Percentiles rank a stretch among this genome's conserved stretches.
Evolutionary conservation across 2,888 invertebrate genomes (phyloP).

Genomic region (Hemithea aestivaria): DNA sequence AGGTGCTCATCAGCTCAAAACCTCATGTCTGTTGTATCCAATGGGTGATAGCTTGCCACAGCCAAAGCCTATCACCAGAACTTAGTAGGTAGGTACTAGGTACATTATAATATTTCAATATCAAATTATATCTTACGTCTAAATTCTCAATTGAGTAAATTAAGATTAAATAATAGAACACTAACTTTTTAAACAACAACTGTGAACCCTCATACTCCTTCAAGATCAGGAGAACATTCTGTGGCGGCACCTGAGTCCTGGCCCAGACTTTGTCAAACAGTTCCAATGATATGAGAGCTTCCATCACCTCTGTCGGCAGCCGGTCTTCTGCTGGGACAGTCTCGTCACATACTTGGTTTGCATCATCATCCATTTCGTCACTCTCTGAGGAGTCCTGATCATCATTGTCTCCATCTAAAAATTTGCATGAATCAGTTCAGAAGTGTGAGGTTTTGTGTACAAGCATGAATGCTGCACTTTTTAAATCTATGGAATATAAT

Average conservation of each 20-base stretch:
- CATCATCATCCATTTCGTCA: conserved; percentile 62
- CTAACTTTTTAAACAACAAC: conserved; percentile 72
- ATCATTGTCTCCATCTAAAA: conserved; percentile 49
- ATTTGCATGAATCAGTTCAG: no score
- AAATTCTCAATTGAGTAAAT: no score
- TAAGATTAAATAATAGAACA: conserved; percentile 4
- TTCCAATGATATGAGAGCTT: conserved; percentile 79
- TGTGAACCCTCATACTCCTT: conserved; percentile 71
- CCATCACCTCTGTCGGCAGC: conserved; percentile 78
- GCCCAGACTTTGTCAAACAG: conserved; percentile 81
- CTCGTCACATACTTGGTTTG: conserved; percentile 45
- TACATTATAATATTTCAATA: no score
- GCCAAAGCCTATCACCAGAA: no score
- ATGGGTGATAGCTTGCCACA: no score
- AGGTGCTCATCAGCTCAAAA: no score
- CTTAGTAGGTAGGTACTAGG: no score
- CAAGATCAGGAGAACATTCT: conserved; percentile 75
- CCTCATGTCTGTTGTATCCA: no score
- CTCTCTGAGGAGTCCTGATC: conserved; percentile 56
- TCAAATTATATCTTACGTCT: no score
- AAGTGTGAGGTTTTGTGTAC: no score
- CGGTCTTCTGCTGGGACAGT: conserved; percentile 64
- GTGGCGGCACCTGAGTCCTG: conserved; percentile 72
- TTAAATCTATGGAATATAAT: no score
- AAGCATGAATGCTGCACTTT: no score